These are phyloP conservation scores for Galerucella pusilla DNA, from an alignment of 2,888 invertebrate species.

Conservation along the genomic window DNA sequence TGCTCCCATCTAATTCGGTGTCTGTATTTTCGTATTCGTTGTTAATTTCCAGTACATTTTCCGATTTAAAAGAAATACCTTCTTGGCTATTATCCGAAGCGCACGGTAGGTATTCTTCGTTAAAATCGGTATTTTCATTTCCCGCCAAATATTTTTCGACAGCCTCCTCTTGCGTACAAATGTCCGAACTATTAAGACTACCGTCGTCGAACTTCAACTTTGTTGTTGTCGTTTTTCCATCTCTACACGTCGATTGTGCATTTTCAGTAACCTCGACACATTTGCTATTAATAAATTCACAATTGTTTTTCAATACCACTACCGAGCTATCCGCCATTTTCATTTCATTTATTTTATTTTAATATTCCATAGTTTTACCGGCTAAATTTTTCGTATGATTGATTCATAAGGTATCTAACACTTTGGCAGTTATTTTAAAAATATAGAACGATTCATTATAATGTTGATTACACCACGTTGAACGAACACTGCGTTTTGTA, in stretches of 20 bases:
- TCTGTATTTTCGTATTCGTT: slow-evolving; percentile 38
- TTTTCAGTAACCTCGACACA: slow-evolving; percentile 48
- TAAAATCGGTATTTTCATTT: slow-evolving; percentile 54
- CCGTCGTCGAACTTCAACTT: slow-evolving; percentile 44
- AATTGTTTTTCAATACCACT: slow-evolving; percentile 53
- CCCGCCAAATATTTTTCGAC: slow-evolving; percentile 59
- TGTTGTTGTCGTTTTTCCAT: slow-evolving; percentile 43
- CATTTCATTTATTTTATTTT: slow-evolving; percentile 43
- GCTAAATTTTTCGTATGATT: background rate
- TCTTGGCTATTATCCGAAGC: slow-evolving; percentile 43
- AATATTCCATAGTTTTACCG: slow-evolving; percentile 29
- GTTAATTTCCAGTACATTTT: slow-evolving; percentile 40
- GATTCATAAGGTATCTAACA: slow-evolving; percentile 1
- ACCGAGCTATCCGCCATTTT: slow-evolving; percentile 55
- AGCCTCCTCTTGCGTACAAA: slow-evolving; percentile 59
- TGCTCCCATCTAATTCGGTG: background rate
- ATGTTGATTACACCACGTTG: slow-evolving; percentile 16
- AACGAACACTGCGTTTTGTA: slow-evolving; percentile 33
- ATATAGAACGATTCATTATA: background rate
- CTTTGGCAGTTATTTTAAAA: slow-evolving; percentile 25
- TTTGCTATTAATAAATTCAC: slow-evolving; percentile 54
- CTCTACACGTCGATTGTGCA: slow-evolving; percentile 31
- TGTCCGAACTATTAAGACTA: slow-evolving; percentile 45
- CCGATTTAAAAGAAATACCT: slow-evolving; percentile 47
- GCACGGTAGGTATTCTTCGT: slow-evolving; percentile 47